Base-by-base conservation (phyloP, 1,140 invertebrate genomes). In the Solen grandis region DNA sequence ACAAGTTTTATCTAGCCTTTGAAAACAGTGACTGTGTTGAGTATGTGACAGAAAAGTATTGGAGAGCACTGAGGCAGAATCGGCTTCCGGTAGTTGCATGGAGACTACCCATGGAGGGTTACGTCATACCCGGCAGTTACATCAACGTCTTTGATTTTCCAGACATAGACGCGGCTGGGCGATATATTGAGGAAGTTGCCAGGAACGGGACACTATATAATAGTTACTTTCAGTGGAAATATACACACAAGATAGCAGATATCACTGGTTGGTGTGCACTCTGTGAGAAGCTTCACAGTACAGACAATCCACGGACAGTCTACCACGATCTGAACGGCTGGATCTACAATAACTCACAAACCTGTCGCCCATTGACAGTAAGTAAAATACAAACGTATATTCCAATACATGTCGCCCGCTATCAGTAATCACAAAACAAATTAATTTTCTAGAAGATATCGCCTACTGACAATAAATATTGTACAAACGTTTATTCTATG, bases 41-140 rank as follows among this genome's bases (percentile, higher is more conserved):
- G 79, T 91, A 91, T 82, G 86, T 90, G 46, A 89, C 88, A 8
- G 90, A 91, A 76, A 91, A 91, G 76, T 89, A 90, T 62, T 91
- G 86, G 81, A 59, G 79, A 1, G 82, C 87, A n/a, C 60, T 88
- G 33, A 52, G 52, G 33, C 50, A 83, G n/a, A 41, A 82, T 13
- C 81, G 84, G 35, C 25, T n/a, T n/a, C n/a, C n/a, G n/a, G n/a
- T n/a, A n/a, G n/a, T n/a, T n/a, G n/a, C n/a, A n/a, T n/a, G n/a
- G 65, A 69, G n/a, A 52, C 16, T 50, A 25, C 27, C 29, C 25
- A 25, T 29, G 38, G 65, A 69, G 27, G 46, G 54, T 52, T 52
- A 29, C 33, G 65, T 69, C 31, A 69, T 69, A 29, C 22, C 65
- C n/a, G 46, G 46, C 19, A 50, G 38, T 46, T 69, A 69, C 22